Conservation (phyloP, 2,888 invertebrate genomes). For the Syrista parreyssii region DNA sequence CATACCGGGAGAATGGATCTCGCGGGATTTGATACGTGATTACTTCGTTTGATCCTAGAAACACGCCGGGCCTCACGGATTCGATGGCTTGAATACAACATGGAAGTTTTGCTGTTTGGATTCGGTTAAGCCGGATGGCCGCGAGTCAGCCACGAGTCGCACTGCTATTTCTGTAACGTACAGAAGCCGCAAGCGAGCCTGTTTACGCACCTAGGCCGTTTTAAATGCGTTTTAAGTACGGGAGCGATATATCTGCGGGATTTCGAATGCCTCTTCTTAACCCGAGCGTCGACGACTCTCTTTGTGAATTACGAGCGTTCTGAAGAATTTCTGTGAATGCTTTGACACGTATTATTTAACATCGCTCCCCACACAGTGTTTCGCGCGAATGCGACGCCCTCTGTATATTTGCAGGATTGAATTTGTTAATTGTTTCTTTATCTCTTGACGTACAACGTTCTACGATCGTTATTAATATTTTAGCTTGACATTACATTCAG, state of each 20-base stretch:
- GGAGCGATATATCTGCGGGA: too few species aligned
- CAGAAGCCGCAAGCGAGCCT: conserved; percentile 31
- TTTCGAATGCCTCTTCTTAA: not conserved
- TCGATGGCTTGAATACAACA: not conserved
- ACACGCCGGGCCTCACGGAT: not conserved
- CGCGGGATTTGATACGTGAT: too few species aligned
- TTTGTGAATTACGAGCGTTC: not conserved
- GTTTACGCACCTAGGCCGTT: not conserved
- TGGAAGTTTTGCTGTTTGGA: conserved; percentile 32
- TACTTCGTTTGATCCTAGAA: too few species aligned
- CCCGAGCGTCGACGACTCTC: not conserved
- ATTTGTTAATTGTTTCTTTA: not conserved
- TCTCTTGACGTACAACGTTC: not conserved
- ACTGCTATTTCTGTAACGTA: conserved; percentile 45
- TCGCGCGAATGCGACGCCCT: not conserved
- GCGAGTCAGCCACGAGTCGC: conserved; percentile 34
- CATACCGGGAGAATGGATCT: too few species aligned
- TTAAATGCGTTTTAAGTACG: too few species aligned
- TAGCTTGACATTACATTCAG: not conserved
- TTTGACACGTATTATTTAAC: not conserved
- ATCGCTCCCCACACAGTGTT: not conserved
- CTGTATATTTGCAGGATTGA: not conserved
- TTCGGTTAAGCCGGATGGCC: conserved; percentile 37
- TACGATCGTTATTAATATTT: not conserved
- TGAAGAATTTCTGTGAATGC: not conserved